phyloP scores from a whole-genome alignment of 2,797 vertebrate species.

The Macropus fuliginosus region DNA sequence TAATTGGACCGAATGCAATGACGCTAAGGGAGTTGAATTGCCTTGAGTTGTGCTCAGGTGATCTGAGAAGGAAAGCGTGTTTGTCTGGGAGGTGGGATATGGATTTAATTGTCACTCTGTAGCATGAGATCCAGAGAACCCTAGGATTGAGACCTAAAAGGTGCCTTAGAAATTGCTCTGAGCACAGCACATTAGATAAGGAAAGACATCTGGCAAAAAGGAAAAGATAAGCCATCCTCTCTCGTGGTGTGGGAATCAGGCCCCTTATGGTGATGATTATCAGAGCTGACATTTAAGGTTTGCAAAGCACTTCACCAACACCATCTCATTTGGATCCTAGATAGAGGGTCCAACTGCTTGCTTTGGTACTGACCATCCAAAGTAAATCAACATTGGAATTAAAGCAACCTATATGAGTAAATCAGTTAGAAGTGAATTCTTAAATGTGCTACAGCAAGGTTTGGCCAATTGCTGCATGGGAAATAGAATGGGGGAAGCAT shows the following conservation, averaged over 20 bases:
- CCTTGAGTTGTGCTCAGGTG: conserved; percentile 70
- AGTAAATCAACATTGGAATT: conserved; percentile 56
- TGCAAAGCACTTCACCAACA: conserved; percentile 16
- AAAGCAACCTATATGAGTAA: conserved; percentile 56
- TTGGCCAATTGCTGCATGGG: conserved; percentile 49
- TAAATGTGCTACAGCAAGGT: conserved; percentile 46
- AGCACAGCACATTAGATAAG: not conserved
- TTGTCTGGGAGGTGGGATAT: conserved; percentile 47
- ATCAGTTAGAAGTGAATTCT: conserved; percentile 57
- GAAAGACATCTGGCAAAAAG: conserved; percentile 7
- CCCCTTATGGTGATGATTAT: not conserved
- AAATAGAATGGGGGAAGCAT: conserved; percentile 11
- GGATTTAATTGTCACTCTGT: not conserved
- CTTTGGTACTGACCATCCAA: conserved; percentile 49
- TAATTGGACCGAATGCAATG: conserved; percentile 64
- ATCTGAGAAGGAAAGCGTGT: conserved; percentile 66
- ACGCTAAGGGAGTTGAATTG: conserved; percentile 57
- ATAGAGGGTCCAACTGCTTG: conserved; percentile 51
- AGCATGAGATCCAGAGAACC: not conserved
- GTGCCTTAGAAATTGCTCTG: not conserved
- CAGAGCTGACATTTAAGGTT: not conserved
- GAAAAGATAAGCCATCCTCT: conserved; percentile 41
- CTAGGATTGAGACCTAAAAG: conserved; percentile 33
- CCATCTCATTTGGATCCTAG: conserved; percentile 21
- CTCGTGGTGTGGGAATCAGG: not conserved